These are phyloP conservation scores for Sthenelais limicola DNA, from an alignment of 2,888 invertebrate species.

Conservation along the genomic window DNA sequence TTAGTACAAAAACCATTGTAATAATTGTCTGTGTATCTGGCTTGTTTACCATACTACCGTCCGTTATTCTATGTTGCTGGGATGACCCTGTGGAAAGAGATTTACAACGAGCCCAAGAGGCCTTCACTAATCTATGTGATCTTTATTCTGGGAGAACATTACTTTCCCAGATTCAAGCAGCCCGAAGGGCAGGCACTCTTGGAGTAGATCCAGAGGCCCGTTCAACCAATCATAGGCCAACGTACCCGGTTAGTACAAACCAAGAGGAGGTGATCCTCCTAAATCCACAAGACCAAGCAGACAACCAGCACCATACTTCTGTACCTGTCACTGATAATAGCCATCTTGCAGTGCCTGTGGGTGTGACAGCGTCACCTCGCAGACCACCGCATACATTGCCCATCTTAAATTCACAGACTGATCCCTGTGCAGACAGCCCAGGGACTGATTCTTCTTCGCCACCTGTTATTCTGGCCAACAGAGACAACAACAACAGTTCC, in stretches of 20 bases:
- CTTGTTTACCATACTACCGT: conserved; percentile 25
- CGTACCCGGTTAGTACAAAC: not conserved
- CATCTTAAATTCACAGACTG: conserved; percentile 11
- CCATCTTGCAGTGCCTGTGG: conserved; percentile 6
- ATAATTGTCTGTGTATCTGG: conserved; percentile 30
- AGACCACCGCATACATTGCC: conserved; percentile 2
- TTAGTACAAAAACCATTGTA: conserved; percentile 26
- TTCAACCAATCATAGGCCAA: not conserved
- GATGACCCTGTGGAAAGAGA: conserved; percentile 33
- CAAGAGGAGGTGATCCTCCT: conserved; percentile 35
- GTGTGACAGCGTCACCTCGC: not conserved
- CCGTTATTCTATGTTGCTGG: conserved; percentile 33
- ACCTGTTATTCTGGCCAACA: conserved; percentile 21
- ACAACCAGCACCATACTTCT: not conserved
- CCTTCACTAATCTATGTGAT: conserved; percentile 35
- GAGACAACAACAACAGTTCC: conserved; percentile 9
- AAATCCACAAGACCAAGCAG: not conserved
- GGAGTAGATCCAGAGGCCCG: not conserved
- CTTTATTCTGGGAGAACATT: conserved; percentile 14
- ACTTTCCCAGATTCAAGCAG: conserved; percentile 29
- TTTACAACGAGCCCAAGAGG: conserved; percentile 22
- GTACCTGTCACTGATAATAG: not conserved
- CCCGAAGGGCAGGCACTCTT: conserved; percentile 2
- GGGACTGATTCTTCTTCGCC: not conserved
- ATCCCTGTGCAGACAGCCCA: too few species aligned